Base-by-base conservation (phyloP, 1,140 invertebrate species). In the Armadillidium nasatum region DNA sequence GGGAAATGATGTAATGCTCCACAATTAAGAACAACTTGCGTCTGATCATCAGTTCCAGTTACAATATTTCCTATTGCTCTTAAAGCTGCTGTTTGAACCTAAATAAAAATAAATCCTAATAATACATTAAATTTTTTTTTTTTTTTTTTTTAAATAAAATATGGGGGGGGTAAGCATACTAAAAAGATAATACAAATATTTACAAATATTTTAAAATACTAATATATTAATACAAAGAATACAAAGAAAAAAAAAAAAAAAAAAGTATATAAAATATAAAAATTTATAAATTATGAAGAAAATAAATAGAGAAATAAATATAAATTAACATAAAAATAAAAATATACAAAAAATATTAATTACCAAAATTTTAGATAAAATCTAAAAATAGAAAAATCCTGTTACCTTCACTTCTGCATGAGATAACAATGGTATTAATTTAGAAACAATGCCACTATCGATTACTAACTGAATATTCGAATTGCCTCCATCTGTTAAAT, bases 381-480 rank as follows among this genome's bases (percentile, higher is more conserved):
- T 19, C 6, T 0, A 13, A 13, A 7, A 0, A 1, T 7, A 9
- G 0, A 54, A n/a, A n/a, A n/a, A n/a, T n/a, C n/a, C n/a, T n/a
- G 72, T 75, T 81, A 90, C 94, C 88, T 99, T 99, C 44, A 96
- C 95, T 87, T 99, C 97, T 82, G 92, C 92, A 86, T 99, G 95
- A 81, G 94, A 94, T 1, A 99, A 87, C 46, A 99, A 87, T 6
- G 96, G 95, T 83, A 99, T 96, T 76, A 99, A 87, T 85, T 92
- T 92, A 44, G 95, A 94, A 70, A 99, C 95, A 67, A 98, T 93
- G 68, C 92, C 93, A 80, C 93, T 95, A 82, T 99, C 96, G 80
- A 99, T 97, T 0, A 99, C 96, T 91, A 98, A 93, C 86, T 98
- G 96, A 83, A 99, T 99, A 86, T 99, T 96, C 79, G 97, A 94